Conservation (phyloP, 2,888 invertebrate species). For the Uloborus plumipes region DNA sequence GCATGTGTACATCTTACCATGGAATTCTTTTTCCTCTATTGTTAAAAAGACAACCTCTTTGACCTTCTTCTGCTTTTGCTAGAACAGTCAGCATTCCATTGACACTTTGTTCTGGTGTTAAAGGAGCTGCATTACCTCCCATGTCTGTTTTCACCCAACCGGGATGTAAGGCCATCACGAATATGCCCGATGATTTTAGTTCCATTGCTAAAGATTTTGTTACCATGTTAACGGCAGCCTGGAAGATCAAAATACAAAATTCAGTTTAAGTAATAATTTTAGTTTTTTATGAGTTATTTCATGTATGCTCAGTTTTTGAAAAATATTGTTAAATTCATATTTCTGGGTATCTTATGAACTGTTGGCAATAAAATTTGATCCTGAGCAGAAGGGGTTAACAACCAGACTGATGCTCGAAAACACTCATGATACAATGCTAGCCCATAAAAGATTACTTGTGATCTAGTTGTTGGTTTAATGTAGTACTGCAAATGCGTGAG, state of each 20-base stretch:
- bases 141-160: constrained; percentile 93
- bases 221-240: constrained; percentile 79
- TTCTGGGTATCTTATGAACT: too few relatives aligned
- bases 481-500: too few relatives aligned
- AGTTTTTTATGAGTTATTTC: too few relatives aligned
- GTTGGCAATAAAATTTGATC: too few relatives aligned
- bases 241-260: constrained; percentile 9
- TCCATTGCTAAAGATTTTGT: constrained; percentile 87
- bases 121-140: constrained; percentile 85
- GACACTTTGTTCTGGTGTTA: constrained; percentile 80
- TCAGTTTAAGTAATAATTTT: not conserved
- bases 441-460: too few relatives aligned
- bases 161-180: constrained; percentile 84
- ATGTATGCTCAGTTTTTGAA: too few relatives aligned
- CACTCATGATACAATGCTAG: too few relatives aligned
- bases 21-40: constrained; percentile 77
- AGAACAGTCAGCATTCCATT: constrained; percentile 79
- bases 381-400: too few relatives aligned
- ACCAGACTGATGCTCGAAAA: too few relatives aligned
- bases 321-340: too few relatives aligned
- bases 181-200: constrained; percentile 80
- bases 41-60: constrained; percentile 84
- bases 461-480: too few relatives aligned
- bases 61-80: constrained; percentile 76
- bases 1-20: constrained; percentile 8